These are phyloP conservation scores for Conger conger DNA, from an alignment of 2,113 vertebrate species.

Conservation along the genomic window DNA sequence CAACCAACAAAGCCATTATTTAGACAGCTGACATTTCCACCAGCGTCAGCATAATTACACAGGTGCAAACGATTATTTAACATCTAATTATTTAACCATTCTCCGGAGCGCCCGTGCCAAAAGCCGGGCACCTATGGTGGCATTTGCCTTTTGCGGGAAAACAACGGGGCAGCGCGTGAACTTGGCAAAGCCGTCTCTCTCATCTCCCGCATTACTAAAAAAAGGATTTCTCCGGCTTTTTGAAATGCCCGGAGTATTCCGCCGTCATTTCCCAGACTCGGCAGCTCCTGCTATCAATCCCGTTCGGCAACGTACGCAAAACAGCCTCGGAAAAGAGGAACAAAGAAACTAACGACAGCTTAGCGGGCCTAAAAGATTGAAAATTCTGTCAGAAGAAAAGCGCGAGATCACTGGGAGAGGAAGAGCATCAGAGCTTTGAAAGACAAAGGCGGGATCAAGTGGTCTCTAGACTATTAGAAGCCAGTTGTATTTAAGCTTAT, in stretches of 20 bases:
- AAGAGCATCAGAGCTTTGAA: conserved; percentile 54
- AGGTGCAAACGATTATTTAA: conserved; percentile 27
- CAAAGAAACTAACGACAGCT: conserved; percentile 59
- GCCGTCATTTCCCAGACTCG: conserved; percentile 23
- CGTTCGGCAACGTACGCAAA: conserved; percentile 36
- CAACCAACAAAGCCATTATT: conserved; percentile 25
- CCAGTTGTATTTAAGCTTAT: conserved; percentile 63
- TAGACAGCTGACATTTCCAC: conserved; percentile 29
- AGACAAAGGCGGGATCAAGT: conserved; percentile 61
- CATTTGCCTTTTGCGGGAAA: conserved; percentile 17
- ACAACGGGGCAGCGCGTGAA: conserved; percentile 12
- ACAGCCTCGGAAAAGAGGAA: conserved; percentile 46
- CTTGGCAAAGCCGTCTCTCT: conserved; percentile 22
- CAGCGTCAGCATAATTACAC: conserved; percentile 26
- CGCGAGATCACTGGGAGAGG: conserved; percentile 54
- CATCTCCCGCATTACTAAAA: conserved; percentile 36
- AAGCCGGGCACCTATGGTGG: not conserved
- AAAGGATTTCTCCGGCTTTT: conserved; percentile 41
- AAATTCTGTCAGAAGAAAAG: conserved; percentile 55
- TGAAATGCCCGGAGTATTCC: conserved; percentile 35
- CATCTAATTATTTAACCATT: conserved; percentile 15
- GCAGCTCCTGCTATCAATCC: conserved; percentile 35
- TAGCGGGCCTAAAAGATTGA: conserved; percentile 58
- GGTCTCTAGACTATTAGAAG: conserved; percentile 61
- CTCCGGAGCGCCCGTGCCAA: not conserved